These are phyloP conservation scores for Trichomycterus rosablanca DNA, from an alignment of 2,113 vertebrate species.

Conservation along the genomic window DNA sequence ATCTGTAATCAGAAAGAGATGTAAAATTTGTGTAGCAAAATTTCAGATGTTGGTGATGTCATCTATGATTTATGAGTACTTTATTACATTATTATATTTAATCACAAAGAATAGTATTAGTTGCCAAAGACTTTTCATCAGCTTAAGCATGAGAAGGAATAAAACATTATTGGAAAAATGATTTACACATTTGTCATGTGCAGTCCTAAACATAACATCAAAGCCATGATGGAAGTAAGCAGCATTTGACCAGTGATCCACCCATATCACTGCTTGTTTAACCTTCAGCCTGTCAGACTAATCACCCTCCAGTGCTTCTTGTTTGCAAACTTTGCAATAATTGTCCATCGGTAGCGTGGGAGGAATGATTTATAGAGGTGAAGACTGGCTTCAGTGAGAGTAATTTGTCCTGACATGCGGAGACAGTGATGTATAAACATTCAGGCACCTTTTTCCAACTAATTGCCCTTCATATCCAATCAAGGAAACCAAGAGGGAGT, in stretches of 20 bases:
- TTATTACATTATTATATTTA: too few species aligned
- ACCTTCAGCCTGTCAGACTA: slow-evolving; percentile 8
- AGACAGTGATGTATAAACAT: slow-evolving; percentile 46
- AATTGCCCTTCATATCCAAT: slow-evolving; percentile 44
- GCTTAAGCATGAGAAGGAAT: too few species aligned
- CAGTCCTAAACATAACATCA: too few species aligned
- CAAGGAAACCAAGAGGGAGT: slow-evolving; percentile 10
- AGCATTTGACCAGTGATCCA: neutral
- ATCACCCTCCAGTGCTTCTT: slow-evolving; percentile 10
- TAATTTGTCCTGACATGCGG: slow-evolving; percentile 40
- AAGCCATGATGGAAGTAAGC: too few species aligned
- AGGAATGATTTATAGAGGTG: slow-evolving; percentile 36
- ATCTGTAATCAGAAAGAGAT: too few species aligned
- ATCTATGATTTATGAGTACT: too few species aligned
- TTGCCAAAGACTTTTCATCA: too few species aligned
- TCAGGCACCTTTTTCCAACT: slow-evolving; percentile 44
- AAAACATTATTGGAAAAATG: too few species aligned
- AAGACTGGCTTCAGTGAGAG: slow-evolving; percentile 35
- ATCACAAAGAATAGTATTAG: too few species aligned
- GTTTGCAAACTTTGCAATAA: slow-evolving; percentile 16
- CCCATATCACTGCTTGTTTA: neutral
- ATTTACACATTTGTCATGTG: too few species aligned
- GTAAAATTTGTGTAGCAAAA: too few species aligned
- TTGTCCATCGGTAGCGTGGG: neutral
- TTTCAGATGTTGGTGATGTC: too few species aligned